These are phyloP conservation scores for Torymus auratus DNA, from an alignment of 2,888 invertebrate genomes.

Conservation along the genomic window DNA sequence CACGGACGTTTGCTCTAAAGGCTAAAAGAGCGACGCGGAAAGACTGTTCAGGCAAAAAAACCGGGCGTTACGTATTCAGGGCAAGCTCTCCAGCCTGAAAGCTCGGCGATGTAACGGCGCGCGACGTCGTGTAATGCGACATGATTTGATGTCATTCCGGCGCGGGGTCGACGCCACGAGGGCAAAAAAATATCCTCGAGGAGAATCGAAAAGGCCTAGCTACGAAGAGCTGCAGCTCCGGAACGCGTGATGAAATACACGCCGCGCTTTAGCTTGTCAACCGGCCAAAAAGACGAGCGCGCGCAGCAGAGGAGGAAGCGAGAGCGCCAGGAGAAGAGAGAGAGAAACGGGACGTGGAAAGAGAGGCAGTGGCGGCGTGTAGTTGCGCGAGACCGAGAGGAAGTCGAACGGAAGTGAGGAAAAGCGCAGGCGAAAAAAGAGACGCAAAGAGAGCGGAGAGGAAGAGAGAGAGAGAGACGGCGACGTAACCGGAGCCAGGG, in stretches of 20 bases:
- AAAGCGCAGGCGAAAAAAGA: neutral
- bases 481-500: slow-evolving; percentile 30
- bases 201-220: neutral
- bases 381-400: neutral
- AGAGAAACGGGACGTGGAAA: neutral
- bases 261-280: slow-evolving; percentile 35
- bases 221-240: neutral
- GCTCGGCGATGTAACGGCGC: neutral
- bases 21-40: no score
- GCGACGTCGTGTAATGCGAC: slow-evolving; percentile 19
- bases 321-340: slow-evolving; percentile 13
- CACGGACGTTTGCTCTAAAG: no score
- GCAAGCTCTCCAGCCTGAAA: no score
- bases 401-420: slow-evolving; percentile 1
- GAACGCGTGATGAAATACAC: slow-evolving; percentile 55
- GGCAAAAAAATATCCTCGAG: no score
- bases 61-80: no score
- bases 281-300: neutral
- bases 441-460: neutral
- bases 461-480: neutral
- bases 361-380: neutral
- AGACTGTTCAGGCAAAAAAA: no score
- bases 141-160: slow-evolving; percentile 24
- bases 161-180: no score
- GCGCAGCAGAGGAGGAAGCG: neutral